Evolutionary conservation across 92 coral and sea anemone genomes (phyloP).

Genomic region (Porites divaricata): DNA sequence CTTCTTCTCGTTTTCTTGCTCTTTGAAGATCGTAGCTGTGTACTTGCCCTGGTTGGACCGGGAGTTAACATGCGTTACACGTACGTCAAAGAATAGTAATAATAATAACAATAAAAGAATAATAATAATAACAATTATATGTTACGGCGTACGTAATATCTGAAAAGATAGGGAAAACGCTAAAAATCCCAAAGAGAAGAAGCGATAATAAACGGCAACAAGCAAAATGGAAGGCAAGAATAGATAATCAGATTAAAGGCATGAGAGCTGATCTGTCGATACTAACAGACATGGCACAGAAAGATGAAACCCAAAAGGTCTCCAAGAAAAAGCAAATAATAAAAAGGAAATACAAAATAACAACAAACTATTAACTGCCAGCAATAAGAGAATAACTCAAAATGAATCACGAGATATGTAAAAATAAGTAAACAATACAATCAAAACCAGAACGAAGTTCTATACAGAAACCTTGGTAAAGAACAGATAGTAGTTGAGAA

Average conservation of each 20-base stretch:
- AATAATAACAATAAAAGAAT: no score
- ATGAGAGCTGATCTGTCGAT: not conserved
- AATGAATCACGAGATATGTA: conserved; percentile 11
- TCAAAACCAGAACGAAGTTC: conserved; percentile 23
- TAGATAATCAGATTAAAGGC: conserved; percentile 7
- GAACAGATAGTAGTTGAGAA: not conserved
- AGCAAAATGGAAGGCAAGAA: conserved; percentile 14
- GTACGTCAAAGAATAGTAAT: no score
- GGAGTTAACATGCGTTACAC: no score
- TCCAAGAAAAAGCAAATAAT: no score
- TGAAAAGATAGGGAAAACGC: not conserved
- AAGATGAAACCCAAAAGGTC: no score
- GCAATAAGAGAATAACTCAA: conserved; percentile 4
- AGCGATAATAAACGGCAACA: not conserved
- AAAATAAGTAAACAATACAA: not conserved
- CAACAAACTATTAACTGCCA: not conserved
- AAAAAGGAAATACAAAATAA: no score
- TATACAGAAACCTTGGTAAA: conserved; percentile 16
- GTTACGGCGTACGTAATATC: not conserved
- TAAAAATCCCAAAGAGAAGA: not conserved
- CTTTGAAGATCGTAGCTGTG: no score
- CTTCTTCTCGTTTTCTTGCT: no score
- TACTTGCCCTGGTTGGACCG: no score
- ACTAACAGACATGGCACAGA: no score
- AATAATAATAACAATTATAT: not conserved